phyloP scores from a whole-genome alignment of 2,888 invertebrate species.

The Oxystoma pomonae region DNA sequence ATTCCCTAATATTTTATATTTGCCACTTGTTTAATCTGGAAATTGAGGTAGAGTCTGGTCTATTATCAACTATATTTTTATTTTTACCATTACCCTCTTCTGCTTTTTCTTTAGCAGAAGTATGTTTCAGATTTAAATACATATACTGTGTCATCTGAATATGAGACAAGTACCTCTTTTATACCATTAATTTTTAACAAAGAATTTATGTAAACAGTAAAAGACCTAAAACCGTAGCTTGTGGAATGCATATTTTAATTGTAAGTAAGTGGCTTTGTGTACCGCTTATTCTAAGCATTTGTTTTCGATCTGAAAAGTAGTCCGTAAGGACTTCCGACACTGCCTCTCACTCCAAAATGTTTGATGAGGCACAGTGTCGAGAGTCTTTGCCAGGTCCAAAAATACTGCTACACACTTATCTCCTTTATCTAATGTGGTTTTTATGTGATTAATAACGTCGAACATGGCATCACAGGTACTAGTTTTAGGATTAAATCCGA shows the following conservation, averaged over 20 bases:
- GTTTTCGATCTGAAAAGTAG: too few relatives aligned
- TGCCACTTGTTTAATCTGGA: conserved; percentile 1
- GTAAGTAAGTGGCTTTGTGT: background rate
- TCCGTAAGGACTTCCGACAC: too few relatives aligned
- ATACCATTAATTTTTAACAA: background rate
- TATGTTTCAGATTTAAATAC: background rate
- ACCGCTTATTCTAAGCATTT: too few relatives aligned
- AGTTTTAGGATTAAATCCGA: conserved; percentile 1
- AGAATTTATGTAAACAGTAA: conserved; percentile 4
- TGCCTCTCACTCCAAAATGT: too few relatives aligned
- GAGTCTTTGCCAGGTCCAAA: too few relatives aligned
- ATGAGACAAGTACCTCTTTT: background rate
- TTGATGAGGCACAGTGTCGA: too few relatives aligned
- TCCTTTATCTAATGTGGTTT: too few relatives aligned
- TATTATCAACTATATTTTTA: conserved; percentile 2
- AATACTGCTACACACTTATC: too few relatives aligned
- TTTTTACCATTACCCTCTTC: conserved; percentile 2
- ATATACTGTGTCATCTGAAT: conserved; percentile 6
- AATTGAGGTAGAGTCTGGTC: background rate
- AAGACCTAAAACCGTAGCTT: background rate
- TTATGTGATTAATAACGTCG: too few relatives aligned
- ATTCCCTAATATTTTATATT: conserved; percentile 5
- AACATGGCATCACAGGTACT: conserved; percentile 4
- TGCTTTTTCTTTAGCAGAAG: background rate
- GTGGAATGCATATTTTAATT: background rate